Evolutionary conservation across 2,888 invertebrate species (phyloP).

Genomic region (Yponomeuta malinellus): DNA sequence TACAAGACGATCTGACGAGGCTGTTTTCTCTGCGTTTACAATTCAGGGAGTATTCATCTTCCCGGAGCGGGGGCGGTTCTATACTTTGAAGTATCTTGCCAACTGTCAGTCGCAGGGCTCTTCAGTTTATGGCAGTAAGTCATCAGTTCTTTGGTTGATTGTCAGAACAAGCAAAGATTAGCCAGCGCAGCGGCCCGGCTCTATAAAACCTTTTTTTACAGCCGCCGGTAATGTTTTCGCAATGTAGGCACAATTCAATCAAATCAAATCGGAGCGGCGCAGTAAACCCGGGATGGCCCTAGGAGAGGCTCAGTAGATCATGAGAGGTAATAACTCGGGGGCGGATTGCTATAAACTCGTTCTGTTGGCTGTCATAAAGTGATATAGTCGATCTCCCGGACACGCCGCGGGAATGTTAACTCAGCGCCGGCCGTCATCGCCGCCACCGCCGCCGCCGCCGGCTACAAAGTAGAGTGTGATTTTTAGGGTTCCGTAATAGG

Average conservation of each 20-base stretch:
- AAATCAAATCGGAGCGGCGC: constrained; percentile 22
- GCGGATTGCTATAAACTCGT: constrained; percentile 8
- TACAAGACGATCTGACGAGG: neutral
- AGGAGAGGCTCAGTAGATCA: constrained; percentile 10
- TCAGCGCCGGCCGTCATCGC: neutral
- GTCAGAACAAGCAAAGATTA: neutral
- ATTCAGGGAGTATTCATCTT: neutral
- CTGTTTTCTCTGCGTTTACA: neutral
- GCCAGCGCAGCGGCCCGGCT: neutral
- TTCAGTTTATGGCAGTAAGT: neutral
- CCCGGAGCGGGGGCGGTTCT: neutral
- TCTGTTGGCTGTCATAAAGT: constrained; percentile 7
- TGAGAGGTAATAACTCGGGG: constrained; percentile 10
- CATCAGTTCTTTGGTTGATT: neutral
- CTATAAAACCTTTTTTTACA: constrained; percentile 28
- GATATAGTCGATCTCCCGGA: constrained; percentile 9
- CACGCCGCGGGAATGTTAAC: constrained; percentile 3
- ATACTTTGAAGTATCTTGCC: neutral
- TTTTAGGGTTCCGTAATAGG: neutral
- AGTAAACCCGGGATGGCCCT: constrained; percentile 7
- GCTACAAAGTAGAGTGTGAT: neutral
- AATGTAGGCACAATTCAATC: constrained; percentile 31
- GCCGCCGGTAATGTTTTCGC: constrained; percentile 27
- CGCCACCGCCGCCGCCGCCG: neutral
- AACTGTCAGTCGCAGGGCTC: neutral